Evolutionary conservation across 2,888 invertebrate species (phyloP).

Genomic region (Pammene fasciana): DNA sequence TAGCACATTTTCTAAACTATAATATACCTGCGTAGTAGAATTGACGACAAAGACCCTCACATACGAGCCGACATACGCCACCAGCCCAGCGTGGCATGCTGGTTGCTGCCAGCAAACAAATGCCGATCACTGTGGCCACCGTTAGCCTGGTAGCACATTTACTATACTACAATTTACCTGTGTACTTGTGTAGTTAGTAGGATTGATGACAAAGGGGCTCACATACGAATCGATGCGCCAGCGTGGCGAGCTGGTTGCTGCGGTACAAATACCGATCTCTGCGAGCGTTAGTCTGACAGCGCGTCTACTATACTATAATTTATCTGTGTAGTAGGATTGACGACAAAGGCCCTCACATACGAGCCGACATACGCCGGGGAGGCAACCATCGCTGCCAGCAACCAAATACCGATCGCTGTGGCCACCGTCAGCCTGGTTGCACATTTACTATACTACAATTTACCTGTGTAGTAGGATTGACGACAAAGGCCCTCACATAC

Average conservation of each 20-base stretch:
- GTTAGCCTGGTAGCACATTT: too few species aligned
- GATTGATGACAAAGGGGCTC: constrained; percentile 79
- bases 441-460: too few species aligned
- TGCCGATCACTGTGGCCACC: too few species aligned
- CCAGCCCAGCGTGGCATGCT: constrained; percentile 87
- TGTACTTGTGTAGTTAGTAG: too few species aligned
- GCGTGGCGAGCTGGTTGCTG: constrained; percentile 84
- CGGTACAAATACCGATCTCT: too few species aligned
- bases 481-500: constrained; percentile 81
- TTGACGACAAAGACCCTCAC: constrained; percentile 81
- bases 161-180: constrained; percentile 58
- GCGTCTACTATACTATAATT: too few species aligned
- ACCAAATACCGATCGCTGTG: too few species aligned
- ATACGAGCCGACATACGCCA: constrained; percentile 88
- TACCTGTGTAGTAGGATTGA: constrained; percentile 82
- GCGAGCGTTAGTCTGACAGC: too few species aligned
- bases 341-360: constrained; percentile 81
- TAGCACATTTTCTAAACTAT: too few species aligned
- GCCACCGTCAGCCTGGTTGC: too few species aligned
- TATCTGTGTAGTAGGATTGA: constrained; percentile 82
- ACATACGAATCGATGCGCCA: constrained; percentile 88
- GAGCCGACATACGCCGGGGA: constrained; percentile 90
- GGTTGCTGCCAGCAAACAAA: too few species aligned
- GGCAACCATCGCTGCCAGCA: constrained; percentile 78
- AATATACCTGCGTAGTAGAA: constrained; percentile 77